Conservation (phyloP, 1,140 invertebrate species). For the Drosophila takahashii region DNA sequence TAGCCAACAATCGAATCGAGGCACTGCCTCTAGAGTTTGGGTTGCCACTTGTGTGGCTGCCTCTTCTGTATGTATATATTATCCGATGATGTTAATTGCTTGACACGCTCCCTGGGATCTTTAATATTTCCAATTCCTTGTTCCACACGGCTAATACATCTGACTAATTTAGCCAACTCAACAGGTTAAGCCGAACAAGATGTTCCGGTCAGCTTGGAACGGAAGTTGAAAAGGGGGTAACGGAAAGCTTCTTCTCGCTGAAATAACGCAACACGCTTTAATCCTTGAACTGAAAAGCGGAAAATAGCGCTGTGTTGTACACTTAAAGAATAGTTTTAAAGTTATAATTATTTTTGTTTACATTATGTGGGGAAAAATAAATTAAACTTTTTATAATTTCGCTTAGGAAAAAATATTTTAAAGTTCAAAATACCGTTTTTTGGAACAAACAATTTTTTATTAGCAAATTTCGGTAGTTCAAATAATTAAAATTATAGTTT, state of each 20-base stretch:
- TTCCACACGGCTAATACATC: conserved; percentile 23
- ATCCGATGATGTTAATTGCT: conserved; percentile 39
- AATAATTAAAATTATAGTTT: too few species aligned
- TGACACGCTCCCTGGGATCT: conserved; percentile 26
- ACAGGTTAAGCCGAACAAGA: conserved; percentile 41
- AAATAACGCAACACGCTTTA: conserved; percentile 31
- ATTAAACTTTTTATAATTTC: not conserved
- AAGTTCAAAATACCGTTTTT: too few species aligned
- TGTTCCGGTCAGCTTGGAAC: conserved; percentile 16
- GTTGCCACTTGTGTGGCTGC: not conserved
- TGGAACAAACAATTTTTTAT: too few species aligned
- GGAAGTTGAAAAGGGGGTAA: not conserved
- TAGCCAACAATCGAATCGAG: conserved; percentile 1
- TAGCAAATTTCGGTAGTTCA: too few species aligned
- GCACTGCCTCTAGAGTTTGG: not conserved
- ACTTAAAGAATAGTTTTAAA: not conserved
- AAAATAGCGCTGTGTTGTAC: conserved; percentile 22
- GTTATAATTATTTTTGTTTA: too few species aligned
- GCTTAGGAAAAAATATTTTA: too few species aligned
- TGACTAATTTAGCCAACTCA: conserved; percentile 13
- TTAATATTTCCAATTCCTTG: conserved; percentile 29
- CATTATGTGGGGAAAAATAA: not conserved
- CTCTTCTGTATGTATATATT: conserved; percentile 1
- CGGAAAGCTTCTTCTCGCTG: conserved; percentile 5
- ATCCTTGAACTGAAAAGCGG: conserved; percentile 41